Evolutionary conservation across 1,140 invertebrate genomes (phyloP), one percentile per base, ranked within the genome.

Genomic region (Lasioglossum albipes): DNA sequence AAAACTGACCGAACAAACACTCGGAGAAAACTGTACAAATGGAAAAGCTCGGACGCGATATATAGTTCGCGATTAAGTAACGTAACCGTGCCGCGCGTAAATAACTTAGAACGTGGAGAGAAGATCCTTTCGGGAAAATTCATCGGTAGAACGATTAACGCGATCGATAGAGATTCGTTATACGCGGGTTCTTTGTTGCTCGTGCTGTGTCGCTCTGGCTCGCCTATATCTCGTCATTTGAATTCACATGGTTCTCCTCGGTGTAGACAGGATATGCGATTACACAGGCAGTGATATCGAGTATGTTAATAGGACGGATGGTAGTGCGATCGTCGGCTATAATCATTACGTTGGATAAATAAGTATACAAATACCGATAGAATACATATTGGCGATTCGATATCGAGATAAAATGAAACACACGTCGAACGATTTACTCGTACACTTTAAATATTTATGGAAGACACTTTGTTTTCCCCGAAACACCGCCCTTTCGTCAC

Each of bases 241-340:
- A 57, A 65, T 73, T 67, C 41, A 78, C 64, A 62, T 65, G 27
- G 1, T 61, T 64, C 20, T 75, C 73, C 66, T 72, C 62, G 42
- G 57, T 72, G 74, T 76, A 74, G 45, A 52, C 66, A 49, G n/a
- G 77, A 27, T 68, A 61, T 41, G 49, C 41, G 41, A 62, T 57
- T 70, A 54, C 73, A 52, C 45, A 52, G 45, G 71, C 71, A 52
- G 71, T 64, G 57, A 49, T 36, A 67, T 81, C 66, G 65, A 84
- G 36, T 82, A 85, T 70, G 75, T 70, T 75, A 78, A 77, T 22
- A 85, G 84, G 84, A 86, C 84, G 84, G 84, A 86, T 86, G 80
- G 68, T 73, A 62, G 81, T 79, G 80, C 84, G 72, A 75, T 71
- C 82, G 73, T 80, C 65, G 65, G 75, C 75, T 67, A 36, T 36